Percentiles rank a stretch among this genome's conserved stretches.
Evolutionary conservation across 2,888 invertebrate species (phyloP).

Genomic region (Scaptomyza flava): DNA sequence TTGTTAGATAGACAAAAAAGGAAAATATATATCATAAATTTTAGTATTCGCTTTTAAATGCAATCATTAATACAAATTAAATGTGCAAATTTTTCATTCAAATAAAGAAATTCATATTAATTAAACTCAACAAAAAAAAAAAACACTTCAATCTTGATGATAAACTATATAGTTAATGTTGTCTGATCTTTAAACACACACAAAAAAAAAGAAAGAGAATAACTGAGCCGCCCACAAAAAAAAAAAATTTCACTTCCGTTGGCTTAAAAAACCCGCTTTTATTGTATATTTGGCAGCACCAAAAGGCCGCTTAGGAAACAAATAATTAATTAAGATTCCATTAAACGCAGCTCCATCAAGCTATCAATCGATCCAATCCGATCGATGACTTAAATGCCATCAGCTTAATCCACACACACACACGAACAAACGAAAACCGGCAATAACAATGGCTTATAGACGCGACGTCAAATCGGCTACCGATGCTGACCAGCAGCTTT

Average conservation of each 20-base stretch:
- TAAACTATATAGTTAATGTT: neutral
- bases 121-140: neutral
- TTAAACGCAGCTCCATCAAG: constrained; percentile 50
- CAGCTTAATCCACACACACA: constrained; percentile 43
- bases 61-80: constrained; percentile 53
- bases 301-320: constrained; percentile 40
- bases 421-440: constrained; percentile 3
- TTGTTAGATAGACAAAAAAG: neutral
- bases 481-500: constrained; percentile 50
- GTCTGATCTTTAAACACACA: neutral
- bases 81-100: constrained; percentile 43
- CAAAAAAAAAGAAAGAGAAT: neutral
- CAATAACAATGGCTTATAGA: constrained; percentile 18
- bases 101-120: constrained; percentile 20
- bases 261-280: constrained; percentile 37
- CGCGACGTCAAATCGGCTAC: constrained; percentile 63
- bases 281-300: constrained; percentile 37
- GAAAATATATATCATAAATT: constrained; percentile 9
- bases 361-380: constrained; percentile 6
- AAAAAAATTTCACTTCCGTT: constrained; percentile 37
- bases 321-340: constrained; percentile 76
- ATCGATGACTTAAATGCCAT: constrained; percentile 69
- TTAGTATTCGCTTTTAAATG: constrained; percentile 22
- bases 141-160: neutral
- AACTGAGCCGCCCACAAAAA: neutral